Evolutionary conservation across 1,140 invertebrate species (phyloP), one percentile per base, ranked within the genome.

Genomic region (Caerostris darwini): DNA sequence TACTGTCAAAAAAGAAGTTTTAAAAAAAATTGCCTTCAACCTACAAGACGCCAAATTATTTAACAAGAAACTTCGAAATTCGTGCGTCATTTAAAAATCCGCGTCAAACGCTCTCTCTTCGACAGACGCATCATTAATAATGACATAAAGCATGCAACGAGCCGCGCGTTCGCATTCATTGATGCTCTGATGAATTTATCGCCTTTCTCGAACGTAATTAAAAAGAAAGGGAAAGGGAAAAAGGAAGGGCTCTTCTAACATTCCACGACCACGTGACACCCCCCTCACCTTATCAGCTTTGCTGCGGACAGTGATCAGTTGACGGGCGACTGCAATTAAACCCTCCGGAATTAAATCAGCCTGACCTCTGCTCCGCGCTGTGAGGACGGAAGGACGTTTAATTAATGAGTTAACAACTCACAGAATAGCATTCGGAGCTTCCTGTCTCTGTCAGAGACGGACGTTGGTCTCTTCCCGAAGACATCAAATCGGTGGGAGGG

Each of bases 341-440:
- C 56, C 90, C 77, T 91, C 77, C 71, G 57, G 90, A 91, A 91
- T 91, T 91, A 91, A 91, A 91, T 91, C 90, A 91, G 77, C 50
- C 90, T 91, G 90, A 91, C 90, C 90, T 91, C 82, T 91, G 90
- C 56, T 61, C 58, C 53, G 10, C 53, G 54, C n/a, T 77, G 64
- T 77, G 58, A 77, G 54, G 90, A 54, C 69, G 90, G 90, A 91
- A 83, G 90, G 90, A 91, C 90, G 90, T 91, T 91, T 91, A 91
- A 91, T 91, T 91, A 91, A 71, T 82, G 54, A 91, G 90, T 71
- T 91, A 91, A 91, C 90, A 91, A 91, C 90, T 91, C 88, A 67
- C 64, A 88, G 58, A 58, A 59, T 67, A 59, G 86, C 86, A 88
- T 17, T 64, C 19, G 56, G 56, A 56, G 56, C 34, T 59, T 67